Conservation (phyloP, 2,113 vertebrate genomes). For the Azemiops feae region DNA sequence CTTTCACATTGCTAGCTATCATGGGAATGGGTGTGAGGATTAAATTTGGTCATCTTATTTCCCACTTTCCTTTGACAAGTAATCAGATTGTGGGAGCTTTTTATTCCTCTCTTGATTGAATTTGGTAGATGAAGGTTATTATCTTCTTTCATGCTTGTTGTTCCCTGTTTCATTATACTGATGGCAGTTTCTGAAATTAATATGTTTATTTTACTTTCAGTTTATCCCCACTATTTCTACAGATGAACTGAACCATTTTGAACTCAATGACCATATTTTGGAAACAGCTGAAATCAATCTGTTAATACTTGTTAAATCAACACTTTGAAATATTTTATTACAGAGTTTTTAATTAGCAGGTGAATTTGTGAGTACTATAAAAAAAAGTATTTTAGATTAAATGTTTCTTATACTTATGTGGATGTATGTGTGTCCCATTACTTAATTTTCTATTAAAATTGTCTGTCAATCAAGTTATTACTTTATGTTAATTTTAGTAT, state of each 20-base stretch:
- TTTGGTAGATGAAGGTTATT: neutral
- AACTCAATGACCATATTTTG: conserved; percentile 45
- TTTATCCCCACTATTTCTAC: conserved; percentile 97
- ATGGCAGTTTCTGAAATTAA: neutral
- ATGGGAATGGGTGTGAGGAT: neutral
- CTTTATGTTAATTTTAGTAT: conserved; percentile 68
- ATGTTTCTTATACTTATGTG: conserved; percentile 92
- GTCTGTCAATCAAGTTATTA: conserved; percentile 69
- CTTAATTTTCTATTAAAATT: conserved; percentile 70
- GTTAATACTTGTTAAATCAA: conserved; percentile 75
- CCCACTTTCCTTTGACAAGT: neutral
- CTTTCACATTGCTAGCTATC: neutral
- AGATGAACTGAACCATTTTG: conserved; percentile 76
- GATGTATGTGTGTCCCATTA: conserved; percentile 77
- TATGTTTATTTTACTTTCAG: conserved; percentile 59
- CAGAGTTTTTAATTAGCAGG: conserved; percentile 82
- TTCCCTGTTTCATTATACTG: conserved; percentile 14
- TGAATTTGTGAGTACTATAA: conserved; percentile 78
- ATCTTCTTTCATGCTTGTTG: neutral
- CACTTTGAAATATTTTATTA: conserved; percentile 83
- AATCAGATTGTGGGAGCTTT: neutral
- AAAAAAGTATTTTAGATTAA: conserved; percentile 86
- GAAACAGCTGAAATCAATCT: conserved; percentile 64
- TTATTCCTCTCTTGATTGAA: neutral
- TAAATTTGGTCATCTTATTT: neutral